phyloP scores from a whole-genome alignment of 2,797 vertebrate species.

The Propithecus perrieri region DNA sequence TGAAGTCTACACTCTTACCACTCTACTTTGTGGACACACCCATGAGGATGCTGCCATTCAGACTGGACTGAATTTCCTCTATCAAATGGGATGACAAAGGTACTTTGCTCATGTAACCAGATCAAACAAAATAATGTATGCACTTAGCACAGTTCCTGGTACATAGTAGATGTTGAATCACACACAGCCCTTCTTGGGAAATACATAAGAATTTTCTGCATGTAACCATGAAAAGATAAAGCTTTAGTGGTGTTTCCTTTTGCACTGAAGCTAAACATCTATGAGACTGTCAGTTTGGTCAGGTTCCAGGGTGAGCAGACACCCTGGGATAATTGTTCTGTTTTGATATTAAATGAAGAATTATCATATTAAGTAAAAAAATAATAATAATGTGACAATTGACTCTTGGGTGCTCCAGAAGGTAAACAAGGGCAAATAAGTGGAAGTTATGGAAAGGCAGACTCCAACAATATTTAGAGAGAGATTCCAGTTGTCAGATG shows the following conservation, averaged over 20 bases:
- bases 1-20: neutral
- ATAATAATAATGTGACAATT: neutral
- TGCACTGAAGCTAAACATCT: neutral
- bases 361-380: neutral
- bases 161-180: neutral
- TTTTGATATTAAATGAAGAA: constrained; percentile 14
- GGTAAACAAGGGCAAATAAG: neutral
- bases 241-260: neutral
- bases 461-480: neutral
- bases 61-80: neutral
- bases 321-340: neutral
- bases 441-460: neutral
- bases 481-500: neutral
- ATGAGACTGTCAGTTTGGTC: neutral
- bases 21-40: neutral
- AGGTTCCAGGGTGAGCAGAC: neutral
- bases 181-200: neutral
- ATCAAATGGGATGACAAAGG: neutral
- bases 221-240: neutral
- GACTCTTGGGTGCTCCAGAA: neutral
- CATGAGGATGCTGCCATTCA: neutral
- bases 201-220: neutral
- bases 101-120: neutral
- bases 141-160: neutral
- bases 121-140: neutral